Base-by-base conservation (phyloP, 2,888 invertebrate genomes). In the Nudaria mundana region DNA sequence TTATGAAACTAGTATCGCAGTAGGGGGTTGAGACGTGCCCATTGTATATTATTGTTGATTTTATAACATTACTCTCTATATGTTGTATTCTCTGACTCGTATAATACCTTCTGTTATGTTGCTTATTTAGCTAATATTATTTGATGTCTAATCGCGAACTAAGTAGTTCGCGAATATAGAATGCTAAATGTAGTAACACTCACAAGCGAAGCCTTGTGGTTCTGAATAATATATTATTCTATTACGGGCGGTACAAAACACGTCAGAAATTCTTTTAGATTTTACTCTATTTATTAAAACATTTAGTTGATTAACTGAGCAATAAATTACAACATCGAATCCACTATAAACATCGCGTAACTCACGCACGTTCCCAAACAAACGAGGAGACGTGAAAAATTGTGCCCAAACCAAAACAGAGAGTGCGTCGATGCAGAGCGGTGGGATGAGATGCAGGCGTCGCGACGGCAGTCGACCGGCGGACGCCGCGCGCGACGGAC, bases 401-500 rank as follows among this genome's bases (percentile, higher is more conserved):
- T 42, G 52, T 56, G 47, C 38, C 47, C 56, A 49, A 59, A 63
- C 59, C 62, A 62, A 65, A 69, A 71, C 61, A 66, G 40, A 45
- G 53, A 61, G 50, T 65, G 71, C 71, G 73, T 66, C 69, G 72
- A 42, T 69, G 69, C 65, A 63, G 57, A 56, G 52, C 30, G 33
- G 50, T 54, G 45, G 49, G 45, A 47, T 20, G 52, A 43, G 52
- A 48, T 55, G 59, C 64, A 56, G 47, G 69, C 64, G 64, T 56
- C 68, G 63, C 54, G 64, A 32, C 71, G 73, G 56, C 76, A 73
- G 73, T 71, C 66, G 67, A 63, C 72, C 69, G 72, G 71, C 72
- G 68, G 61, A 68, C 75, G 76, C 75, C 77, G 76, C 66, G 74
- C 71, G 73, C 78, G 83, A 59, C 59, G 60, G 40, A 43, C 59